Base-by-base conservation (phyloP, 2,888 invertebrate species). In the Ecliptopera silaceata region DNA sequence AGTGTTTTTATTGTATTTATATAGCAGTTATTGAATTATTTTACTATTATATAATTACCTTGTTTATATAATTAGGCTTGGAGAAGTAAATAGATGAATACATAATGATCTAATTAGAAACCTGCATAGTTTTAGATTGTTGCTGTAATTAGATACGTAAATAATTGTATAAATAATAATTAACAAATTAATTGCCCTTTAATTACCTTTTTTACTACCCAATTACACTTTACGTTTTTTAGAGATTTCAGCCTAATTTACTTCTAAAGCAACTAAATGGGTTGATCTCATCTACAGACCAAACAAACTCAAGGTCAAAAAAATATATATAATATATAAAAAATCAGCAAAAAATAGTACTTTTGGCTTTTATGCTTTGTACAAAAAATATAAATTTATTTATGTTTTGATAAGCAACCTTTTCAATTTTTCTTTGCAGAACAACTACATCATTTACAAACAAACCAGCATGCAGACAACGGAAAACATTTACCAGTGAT, bases 401-500 rank as follows among this genome's bases (percentile, higher is more conserved):
- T 42, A 22, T 6, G 26, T 15, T 31, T 39, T 18, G 6, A 29
- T 31, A 41, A 48, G 48, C 48, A 48, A 39, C 10, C 12, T 10
- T 4, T 22, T 36, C 15, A 17, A 38, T 34, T 47, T 58, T 65
- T 61, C 22, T 74, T 72, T 64, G 59, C 63, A 71, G 63, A 63
- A 63, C 61, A 73, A 69, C 64, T 29, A 50, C 47, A 41, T 44
- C 29, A 50, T 46, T 41, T 12, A 52, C 36, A 47, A 70, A 64
- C 56, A 57, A 63, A 68, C 50, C 61, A 71, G 64, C 85, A 85
- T 86, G 84, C 88, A 84, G 67, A 71, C 74, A 75, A 79, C 80
- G 75, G 77, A 70, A 81, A 86, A 79, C 68, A 92, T 93, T 95
- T 93, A 97, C 97, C 97, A 93, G 97, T 97, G 89, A 97, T 97